These are phyloP conservation scores for Invenusta paracnida DNA, from an alignment of 2,888 invertebrate species.

Conservation along the genomic window DNA sequence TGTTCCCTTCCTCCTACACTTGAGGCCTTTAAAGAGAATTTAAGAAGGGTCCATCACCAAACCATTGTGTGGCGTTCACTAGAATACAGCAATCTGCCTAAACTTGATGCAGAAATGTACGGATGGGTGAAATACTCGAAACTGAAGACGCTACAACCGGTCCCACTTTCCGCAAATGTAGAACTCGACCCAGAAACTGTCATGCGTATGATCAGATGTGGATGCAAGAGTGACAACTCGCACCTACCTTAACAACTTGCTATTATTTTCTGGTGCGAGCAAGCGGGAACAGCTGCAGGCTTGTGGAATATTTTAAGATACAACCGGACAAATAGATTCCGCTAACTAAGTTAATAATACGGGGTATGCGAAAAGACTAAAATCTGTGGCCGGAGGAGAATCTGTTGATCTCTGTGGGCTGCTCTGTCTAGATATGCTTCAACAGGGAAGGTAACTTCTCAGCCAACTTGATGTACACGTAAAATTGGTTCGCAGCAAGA, in stretches of 20 bases:
- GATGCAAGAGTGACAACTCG: conserved; percentile 2
- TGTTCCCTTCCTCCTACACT: conserved; percentile 9
- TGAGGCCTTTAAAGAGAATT: conserved; percentile 11
- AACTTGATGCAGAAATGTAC: background rate
- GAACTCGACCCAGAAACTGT: background rate
- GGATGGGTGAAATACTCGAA: conserved; percentile 11
- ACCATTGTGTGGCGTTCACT: background rate
- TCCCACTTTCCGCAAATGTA: background rate
- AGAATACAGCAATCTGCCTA: background rate
- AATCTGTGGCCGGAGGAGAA: background rate
- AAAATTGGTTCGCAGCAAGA: background rate
- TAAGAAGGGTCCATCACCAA: conserved; percentile 19
- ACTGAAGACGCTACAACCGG: background rate
- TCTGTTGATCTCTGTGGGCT: background rate
- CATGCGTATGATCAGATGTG: conserved; percentile 10
- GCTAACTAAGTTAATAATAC: no score
- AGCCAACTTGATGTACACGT: background rate
- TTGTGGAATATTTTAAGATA: no score
- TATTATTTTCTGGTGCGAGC: no score
- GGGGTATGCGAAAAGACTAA: background rate
- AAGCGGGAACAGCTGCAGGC: no score
- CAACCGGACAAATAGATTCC: no score
- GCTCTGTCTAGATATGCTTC: background rate
- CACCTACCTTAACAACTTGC: no score
- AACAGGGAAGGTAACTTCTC: conserved; percentile 10